Evolutionary conservation across 1,140 invertebrate species (phyloP), one percentile per base, ranked within the genome.

Genomic region (Drosophila paulistorum): DNA sequence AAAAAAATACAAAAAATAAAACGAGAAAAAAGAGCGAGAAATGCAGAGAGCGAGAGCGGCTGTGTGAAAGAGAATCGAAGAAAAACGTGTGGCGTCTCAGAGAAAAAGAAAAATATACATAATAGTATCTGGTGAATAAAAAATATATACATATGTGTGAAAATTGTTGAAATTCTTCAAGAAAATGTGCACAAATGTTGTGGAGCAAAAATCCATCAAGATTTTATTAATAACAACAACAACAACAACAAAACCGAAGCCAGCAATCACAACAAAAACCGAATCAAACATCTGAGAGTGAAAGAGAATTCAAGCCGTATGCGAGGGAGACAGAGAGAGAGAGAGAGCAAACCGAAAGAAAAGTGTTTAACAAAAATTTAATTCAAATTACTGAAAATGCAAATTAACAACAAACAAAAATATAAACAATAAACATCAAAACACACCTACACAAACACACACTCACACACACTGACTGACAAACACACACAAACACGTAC

Each of bases 211-310:
- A 68, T 85, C 58, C 75, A 63, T 35, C 55, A 33, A 74, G 55
- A 65, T 57, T 37, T 17, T 30, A 39, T 60, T 54, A 35, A 66
- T 30, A 70, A 59, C 26, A 59, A 63, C 26, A 64, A 68, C 20
- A 45, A 70, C 60, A 35, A 66, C 39, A 70, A 71, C 35, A 59
- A 63, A 64, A 68, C 68, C 83, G 73, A 89, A 87, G 62, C 69
- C 79, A 68, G 83, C 84, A 86, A 89, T 86, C 84, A 86, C 84
- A 86, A 86, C 83, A 86, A 86, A 51, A 86, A 85, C 82, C 78
- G 77, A 84, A 85, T 64, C 35, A 37, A 85, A 77, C 67, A 70
- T 65, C 51, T 37, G 41, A 57, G 74, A 64, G 69, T 62, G 45
- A 48, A 23, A 37, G 42, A 35, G 62, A 78, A 63, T 63, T 41